Conservation (phyloP, 2,797 vertebrate species). For the Lateolabrax maculatus region DNA sequence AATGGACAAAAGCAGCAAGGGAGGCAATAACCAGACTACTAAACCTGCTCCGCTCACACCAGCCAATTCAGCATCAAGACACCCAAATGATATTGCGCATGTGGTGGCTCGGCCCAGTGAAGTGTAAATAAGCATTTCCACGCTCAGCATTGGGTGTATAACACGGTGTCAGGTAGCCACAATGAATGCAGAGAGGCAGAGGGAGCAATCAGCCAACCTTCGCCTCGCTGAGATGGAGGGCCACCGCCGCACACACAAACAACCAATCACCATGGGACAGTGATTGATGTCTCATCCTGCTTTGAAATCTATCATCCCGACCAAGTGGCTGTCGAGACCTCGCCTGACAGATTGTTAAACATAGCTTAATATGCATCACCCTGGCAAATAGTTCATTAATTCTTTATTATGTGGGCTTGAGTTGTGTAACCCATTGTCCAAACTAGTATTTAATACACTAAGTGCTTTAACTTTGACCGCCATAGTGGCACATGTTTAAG, state of each 20-base stretch:
- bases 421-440: constrained; percentile 83
- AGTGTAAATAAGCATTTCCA: constrained; percentile 88
- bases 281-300: constrained; percentile 91
- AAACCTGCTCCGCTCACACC: constrained; percentile 60
- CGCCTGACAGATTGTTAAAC: constrained; percentile 89
- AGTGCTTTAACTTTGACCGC: constrained; percentile 38
- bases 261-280: constrained; percentile 91
- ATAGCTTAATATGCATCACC: constrained; percentile 90
- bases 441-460: constrained; percentile 54
- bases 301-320: constrained; percentile 93
- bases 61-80: constrained; percentile 70
- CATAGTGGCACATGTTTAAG: constrained; percentile 17
- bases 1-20: constrained; percentile 70
- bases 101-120: constrained; percentile 61
- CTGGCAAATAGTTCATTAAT: constrained; percentile 94
- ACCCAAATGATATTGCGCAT: constrained; percentile 70
- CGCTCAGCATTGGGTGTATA: constrained; percentile 85
- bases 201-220: constrained; percentile 93
- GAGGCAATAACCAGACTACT: constrained; percentile 68
- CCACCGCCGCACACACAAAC: constrained; percentile 91
- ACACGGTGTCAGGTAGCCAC: constrained; percentile 87
- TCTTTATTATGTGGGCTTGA: constrained; percentile 85
- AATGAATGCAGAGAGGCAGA: constrained; percentile 87
- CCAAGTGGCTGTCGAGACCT: constrained; percentile 87
- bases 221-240: constrained; percentile 92